These are phyloP conservation scores for Mormyrus iriodes DNA, from an alignment of 2,113 vertebrate genomes.

Conservation along the genomic window DNA sequence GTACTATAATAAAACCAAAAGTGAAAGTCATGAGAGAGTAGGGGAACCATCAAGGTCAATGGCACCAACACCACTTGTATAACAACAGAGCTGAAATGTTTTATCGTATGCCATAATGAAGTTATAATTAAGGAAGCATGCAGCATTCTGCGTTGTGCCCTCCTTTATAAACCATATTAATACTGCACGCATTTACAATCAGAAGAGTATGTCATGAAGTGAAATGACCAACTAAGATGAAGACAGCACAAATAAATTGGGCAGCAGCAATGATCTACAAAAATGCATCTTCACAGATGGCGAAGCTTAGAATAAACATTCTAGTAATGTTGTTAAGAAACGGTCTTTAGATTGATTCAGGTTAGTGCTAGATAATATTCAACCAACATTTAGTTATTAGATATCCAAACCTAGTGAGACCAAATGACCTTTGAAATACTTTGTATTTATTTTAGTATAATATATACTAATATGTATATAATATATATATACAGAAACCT, in stretches of 20 bases:
- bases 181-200: not conserved
- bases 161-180: not conserved
- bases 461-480: not conserved
- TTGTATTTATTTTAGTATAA: not conserved
- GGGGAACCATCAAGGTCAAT: not conserved
- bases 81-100: not conserved
- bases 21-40: not conserved
- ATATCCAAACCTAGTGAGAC: not conserved
- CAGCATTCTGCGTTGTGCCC: not conserved
- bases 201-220: not conserved
- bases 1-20: not conserved
- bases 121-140: not conserved
- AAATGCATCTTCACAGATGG: not conserved
- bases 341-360: not conserved
- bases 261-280: not conserved
- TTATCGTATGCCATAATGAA: not conserved
- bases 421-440: not conserved
- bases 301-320: not conserved
- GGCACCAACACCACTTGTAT: not conserved
- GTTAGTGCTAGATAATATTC: not conserved
- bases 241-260: not conserved
- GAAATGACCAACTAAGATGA: not conserved
- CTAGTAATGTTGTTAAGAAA: not conserved
- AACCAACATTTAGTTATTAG: not conserved
- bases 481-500: not conserved